Evolutionary conservation across 2,797 vertebrate species (phyloP).

Genomic region (Muscicapa striata): DNA sequence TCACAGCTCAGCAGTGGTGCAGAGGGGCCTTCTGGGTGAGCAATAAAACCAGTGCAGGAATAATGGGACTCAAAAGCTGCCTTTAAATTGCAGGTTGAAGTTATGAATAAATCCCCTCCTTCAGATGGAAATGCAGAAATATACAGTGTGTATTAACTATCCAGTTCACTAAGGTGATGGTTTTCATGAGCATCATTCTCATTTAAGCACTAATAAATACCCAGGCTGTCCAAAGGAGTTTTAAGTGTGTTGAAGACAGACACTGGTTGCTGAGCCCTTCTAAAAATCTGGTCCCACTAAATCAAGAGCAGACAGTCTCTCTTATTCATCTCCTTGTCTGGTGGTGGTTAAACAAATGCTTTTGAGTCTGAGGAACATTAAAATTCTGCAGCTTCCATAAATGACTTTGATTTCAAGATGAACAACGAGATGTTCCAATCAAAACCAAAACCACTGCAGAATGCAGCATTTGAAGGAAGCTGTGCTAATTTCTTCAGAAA

Average conservation of each 20-base stretch:
- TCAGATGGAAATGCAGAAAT: background rate
- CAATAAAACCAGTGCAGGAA: constrained; percentile 8
- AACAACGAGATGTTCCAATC: constrained; percentile 53
- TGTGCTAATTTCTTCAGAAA: constrained; percentile 59
- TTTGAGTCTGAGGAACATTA: constrained; percentile 64
- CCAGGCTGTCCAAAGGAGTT: background rate
- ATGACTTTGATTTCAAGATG: constrained; percentile 63
- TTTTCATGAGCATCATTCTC: background rate
- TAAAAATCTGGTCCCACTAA: constrained; percentile 57
- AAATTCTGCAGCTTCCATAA: constrained; percentile 67
- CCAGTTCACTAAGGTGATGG: background rate
- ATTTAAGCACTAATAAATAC: constrained; percentile 21
- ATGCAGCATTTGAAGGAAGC: constrained; percentile 38
- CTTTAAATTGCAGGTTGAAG: constrained; percentile 28
- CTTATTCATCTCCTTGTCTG: constrained; percentile 64
- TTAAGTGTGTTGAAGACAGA: background rate
- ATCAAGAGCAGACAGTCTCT: constrained; percentile 53
- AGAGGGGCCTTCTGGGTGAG: constrained; percentile 17
- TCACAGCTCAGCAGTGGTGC: background rate
- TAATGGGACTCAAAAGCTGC: constrained; percentile 1
- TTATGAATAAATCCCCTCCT: background rate
- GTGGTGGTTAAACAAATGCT: constrained; percentile 65
- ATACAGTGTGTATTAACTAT: background rate
- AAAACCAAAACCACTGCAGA: constrained; percentile 50
- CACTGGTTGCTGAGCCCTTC: background rate